A percentile compares a stretch with the other conserved stretches of the same genome.
Evolutionary conservation across 2,113 vertebrate genomes (phyloP).

Genomic region (Heterocephalus glaber): DNA sequence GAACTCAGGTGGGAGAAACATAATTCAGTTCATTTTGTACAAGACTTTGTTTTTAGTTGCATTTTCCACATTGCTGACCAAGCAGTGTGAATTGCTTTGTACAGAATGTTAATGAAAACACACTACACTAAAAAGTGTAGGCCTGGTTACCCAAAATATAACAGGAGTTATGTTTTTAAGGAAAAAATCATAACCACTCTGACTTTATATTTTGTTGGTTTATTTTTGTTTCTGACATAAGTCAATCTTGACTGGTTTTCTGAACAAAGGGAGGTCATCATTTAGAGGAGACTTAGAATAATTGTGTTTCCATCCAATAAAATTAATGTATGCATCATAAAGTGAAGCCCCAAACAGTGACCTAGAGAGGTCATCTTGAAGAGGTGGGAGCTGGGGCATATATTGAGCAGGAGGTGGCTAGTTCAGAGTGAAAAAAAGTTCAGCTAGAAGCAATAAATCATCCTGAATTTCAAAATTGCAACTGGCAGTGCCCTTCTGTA

Average conservation of each 20-base stretch:
- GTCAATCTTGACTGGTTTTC: conserved; percentile 58
- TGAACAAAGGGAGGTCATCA: conserved; percentile 17
- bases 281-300: conserved; percentile 23
- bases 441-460: background rate
- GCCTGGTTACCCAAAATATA: conserved; percentile 26
- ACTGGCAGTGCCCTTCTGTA: background rate
- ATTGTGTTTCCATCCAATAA: background rate
- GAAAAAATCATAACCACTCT: conserved; percentile 12
- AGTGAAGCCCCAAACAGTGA: background rate
- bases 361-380: background rate
- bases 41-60: conserved; percentile 33
- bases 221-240: conserved; percentile 59
- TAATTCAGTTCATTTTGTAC: background rate
- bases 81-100: conserved; percentile 70
- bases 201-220: conserved; percentile 38
- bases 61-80: conserved; percentile 29
- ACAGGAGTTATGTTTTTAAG: conserved; percentile 76
- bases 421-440: background rate
- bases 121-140: background rate
- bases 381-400: background rate
- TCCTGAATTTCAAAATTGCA: background rate
- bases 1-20: background rate
- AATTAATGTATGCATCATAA: background rate
- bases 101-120: conserved; percentile 62
- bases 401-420: background rate